Conservation (phyloP, 2,888 invertebrate species). For the Eristalis tenax region DNA sequence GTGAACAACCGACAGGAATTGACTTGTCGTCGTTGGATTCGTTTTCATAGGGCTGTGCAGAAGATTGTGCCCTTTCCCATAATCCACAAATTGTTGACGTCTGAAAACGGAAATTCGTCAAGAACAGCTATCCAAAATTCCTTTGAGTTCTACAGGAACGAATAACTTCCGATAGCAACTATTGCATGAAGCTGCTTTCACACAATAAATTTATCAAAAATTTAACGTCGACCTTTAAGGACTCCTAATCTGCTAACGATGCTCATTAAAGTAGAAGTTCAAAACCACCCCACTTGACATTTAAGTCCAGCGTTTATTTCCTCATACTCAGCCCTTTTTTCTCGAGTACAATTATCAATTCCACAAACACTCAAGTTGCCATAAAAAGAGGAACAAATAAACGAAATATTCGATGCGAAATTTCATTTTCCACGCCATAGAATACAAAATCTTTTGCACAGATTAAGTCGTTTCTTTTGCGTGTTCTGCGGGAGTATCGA, state of each 20-base stretch:
- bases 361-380: constrained; percentile 13
- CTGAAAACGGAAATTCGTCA: too few species aligned
- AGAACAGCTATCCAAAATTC: too few species aligned
- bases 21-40: too few species aligned
- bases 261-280: background rate
- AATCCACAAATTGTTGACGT: too few species aligned
- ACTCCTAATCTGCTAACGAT: background rate
- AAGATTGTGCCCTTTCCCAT: too few species aligned
- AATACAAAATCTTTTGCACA: constrained; percentile 39
- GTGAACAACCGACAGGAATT: too few species aligned
- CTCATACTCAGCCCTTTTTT: background rate
- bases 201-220: too few species aligned
- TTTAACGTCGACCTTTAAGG: too few species aligned
- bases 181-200: too few species aligned
- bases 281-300: background rate
- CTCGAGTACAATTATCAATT: constrained; percentile 22
- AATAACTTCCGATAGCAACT: too few species aligned
- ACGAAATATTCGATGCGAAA: background rate
- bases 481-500: constrained; percentile 17
- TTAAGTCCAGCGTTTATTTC: background rate
- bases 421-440: constrained; percentile 44
- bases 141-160: too few species aligned
- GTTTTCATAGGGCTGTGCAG: too few species aligned
- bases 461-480: constrained; percentile 27
- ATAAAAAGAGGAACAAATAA: constrained; percentile 3